These are phyloP conservation scores for Heterocephalus glaber DNA, from an alignment of 2,113 vertebrate genomes.

Conservation along the genomic window DNA sequence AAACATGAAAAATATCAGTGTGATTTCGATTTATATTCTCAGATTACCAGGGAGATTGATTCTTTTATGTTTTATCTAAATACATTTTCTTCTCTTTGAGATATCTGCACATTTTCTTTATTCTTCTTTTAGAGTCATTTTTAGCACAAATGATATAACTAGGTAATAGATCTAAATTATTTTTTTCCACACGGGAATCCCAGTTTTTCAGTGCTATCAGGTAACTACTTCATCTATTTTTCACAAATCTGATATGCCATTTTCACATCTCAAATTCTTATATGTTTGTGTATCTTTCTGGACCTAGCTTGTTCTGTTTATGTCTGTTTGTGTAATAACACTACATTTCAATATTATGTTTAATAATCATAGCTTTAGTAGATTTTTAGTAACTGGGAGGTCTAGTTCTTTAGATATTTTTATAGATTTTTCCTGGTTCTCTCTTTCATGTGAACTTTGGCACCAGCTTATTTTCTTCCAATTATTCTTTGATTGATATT, in stretches of 20 bases:
- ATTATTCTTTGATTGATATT: neutral
- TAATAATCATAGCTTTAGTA: neutral
- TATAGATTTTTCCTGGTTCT: neutral
- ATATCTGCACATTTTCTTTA: neutral
- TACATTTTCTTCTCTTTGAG: neutral
- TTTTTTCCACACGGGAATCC: neutral
- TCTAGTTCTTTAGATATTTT: neutral
- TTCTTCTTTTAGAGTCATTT: neutral
- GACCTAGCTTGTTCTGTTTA: neutral
- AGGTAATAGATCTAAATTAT: neutral
- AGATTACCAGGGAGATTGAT: neutral
- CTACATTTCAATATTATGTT: neutral
- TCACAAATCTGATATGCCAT: neutral
- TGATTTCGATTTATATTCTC: neutral
- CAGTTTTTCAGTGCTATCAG: neutral
- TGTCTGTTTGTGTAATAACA: neutral
- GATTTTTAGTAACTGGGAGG: constrained; percentile 5
- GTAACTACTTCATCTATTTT: neutral
- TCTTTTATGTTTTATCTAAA: constrained; percentile 12
- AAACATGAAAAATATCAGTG: neutral
- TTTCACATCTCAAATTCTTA: neutral
- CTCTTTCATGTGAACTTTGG: neutral
- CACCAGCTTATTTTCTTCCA: neutral
- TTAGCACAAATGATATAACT: neutral
- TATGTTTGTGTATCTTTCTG: neutral